Evolutionary conservation across 2,888 invertebrate species (phyloP), one percentile per base, ranked within the genome.

Genomic region (Tachina fera): DNA sequence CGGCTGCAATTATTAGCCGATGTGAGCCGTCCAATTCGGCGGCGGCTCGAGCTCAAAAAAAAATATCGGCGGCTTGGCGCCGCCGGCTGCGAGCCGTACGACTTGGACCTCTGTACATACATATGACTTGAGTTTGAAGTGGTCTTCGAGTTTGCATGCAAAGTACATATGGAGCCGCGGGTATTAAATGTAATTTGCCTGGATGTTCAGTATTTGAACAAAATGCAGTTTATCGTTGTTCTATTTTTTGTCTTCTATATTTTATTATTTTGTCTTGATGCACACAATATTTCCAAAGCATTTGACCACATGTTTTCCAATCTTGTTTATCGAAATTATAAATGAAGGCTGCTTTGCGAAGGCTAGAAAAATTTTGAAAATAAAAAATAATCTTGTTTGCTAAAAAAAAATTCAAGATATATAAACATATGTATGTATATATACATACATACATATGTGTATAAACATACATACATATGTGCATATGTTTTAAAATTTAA

Each of bases 221-320:
- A 65, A 76, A 67, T 9, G 22, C 16, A 77, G 39, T 49, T 49
- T 51, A 13, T 63, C 9, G 31, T 53, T 13, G 31, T 39, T 53
- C 0, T 51, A 1, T 3, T 47, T 49, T 68, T 31, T 61, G n/a
- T 45, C n/a, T 39, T 14, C 2, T 5, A 31, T 2, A 58, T 51
- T 31, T 63, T 13, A 22, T 61, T 74, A 43, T 67, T 67, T 63
- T 4, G 19, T 63, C 31, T 31, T 19, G 11, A 47, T 67, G 41
- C 49, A 60, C 49, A 60, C n/a, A 76, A 71, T 76, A 58, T 84
- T 80, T 79, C 76, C 51, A 61, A 63, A 80, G 65, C 71, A 80
- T 76, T 80, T 80, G 71, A 84, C 80, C 84, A 80, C 84, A 84
- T 84, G 80, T 80, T 80, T 80, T 65, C 56, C 45, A 74, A 67